These are phyloP conservation scores for Uloborus diversus DNA, from an alignment of 1,140 invertebrate genomes.

Conservation along the genomic window DNA sequence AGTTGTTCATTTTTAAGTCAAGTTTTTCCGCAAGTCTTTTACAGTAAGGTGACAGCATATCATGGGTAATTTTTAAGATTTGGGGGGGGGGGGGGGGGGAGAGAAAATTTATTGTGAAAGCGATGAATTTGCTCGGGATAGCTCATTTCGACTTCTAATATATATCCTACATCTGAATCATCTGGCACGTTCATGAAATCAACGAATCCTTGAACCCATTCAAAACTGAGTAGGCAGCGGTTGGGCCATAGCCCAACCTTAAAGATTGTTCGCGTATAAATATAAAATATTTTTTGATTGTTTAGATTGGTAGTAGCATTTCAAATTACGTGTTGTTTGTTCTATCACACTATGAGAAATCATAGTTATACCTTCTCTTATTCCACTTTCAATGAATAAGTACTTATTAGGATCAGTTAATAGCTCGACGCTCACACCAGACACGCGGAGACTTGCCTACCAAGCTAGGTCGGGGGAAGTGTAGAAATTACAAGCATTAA, in stretches of 20 bases:
- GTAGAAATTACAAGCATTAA: constrained; percentile 59
- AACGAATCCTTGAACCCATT: neutral
- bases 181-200: neutral
- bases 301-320: constrained; percentile 51
- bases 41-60: neutral
- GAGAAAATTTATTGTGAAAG: neutral
- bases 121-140: neutral
- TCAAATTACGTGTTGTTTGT: constrained; percentile 59
- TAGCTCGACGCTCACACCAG: constrained; percentile 58
- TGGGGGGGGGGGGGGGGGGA: neutral
- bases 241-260: constrained; percentile 41
- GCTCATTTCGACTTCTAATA: neutral
- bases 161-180: neutral
- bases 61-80: neutral
- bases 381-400: constrained; percentile 59
- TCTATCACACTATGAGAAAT: constrained; percentile 54
- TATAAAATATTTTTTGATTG: constrained; percentile 56
- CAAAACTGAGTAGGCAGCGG: neutral
- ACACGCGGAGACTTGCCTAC: constrained; percentile 59
- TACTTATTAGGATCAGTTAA: constrained; percentile 59
- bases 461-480: constrained; percentile 60
- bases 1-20: too few species aligned
- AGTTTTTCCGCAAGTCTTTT: too few species aligned
- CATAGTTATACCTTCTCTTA: constrained; percentile 56
- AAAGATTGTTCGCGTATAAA: constrained; percentile 60